Percentiles rank a stretch among this genome's conserved stretches.
These are phyloP conservation scores for Sebastes cheni DNA, from an alignment of 2,797 vertebrate species.

Conservation along the genomic window DNA sequence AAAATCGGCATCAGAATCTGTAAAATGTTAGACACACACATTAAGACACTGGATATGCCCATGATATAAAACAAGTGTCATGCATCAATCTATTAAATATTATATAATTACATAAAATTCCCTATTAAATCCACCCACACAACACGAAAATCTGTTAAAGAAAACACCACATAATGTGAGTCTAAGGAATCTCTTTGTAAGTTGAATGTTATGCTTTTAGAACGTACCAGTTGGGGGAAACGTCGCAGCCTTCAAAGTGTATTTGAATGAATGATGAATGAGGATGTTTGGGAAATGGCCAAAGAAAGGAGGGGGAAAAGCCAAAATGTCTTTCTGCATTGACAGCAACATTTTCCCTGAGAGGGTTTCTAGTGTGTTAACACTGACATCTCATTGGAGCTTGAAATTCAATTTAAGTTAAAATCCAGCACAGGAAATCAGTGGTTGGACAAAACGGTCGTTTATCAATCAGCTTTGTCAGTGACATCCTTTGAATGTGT, in stretches of 20 bases:
- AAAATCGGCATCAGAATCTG: not conserved
- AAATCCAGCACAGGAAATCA: conserved; percentile 68
- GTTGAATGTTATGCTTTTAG: conserved; percentile 18
- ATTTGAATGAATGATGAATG: conserved; percentile 70
- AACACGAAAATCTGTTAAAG: not conserved
- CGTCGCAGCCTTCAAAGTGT: conserved; percentile 36
- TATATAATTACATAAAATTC: not conserved
- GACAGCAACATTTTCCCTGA: conserved; percentile 70
- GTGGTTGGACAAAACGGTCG: conserved; percentile 64
- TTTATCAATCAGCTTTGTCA: conserved; percentile 77
- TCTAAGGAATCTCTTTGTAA: not conserved
- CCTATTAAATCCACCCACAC: not conserved
- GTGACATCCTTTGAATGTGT: conserved; percentile 53
- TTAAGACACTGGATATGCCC: not conserved
- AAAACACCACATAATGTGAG: not conserved
- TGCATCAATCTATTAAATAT: not conserved
- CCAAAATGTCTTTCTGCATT: conserved; percentile 64
- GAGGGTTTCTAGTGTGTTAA: conserved; percentile 64
- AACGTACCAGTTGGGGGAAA: conserved; percentile 5
- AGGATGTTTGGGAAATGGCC: conserved; percentile 60
- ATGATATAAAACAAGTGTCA: not conserved
- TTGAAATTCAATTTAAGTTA: conserved; percentile 76
- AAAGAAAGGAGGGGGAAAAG: conserved; percentile 45
- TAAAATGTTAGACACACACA: not conserved
- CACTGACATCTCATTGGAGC: conserved; percentile 71